These are phyloP conservation scores for Mormoops blainvillei DNA, from an alignment of 2,113 vertebrate species.

Conservation along the genomic window DNA sequence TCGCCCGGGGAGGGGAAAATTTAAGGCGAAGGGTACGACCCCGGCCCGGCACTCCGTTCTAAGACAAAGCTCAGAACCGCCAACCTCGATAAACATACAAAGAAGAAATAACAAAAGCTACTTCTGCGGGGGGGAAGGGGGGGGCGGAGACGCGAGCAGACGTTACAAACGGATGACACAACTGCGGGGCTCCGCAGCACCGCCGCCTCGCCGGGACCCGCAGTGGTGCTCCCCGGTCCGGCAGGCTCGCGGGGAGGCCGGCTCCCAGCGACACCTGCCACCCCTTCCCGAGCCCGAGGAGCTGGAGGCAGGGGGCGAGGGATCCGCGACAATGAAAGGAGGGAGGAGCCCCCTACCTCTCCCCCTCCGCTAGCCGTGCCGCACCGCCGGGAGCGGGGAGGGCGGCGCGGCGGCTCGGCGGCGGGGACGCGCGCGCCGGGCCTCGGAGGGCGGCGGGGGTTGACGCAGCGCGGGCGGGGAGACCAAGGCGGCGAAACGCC, in stretches of 20 bases:
- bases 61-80: conserved; percentile 58
- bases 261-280: not conserved
- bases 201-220: not conserved
- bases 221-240: not conserved
- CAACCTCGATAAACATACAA: conserved; percentile 23
- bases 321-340: not conserved
- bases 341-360: not conserved
- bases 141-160: not conserved
- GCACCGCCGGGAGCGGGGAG: not conserved
- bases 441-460: not conserved
- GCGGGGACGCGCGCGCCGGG: not conserved
- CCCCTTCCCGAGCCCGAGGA: not conserved
- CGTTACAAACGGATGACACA: not conserved
- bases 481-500: not conserved
- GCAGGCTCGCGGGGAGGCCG: not conserved
- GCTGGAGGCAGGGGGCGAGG: fast-evolving
- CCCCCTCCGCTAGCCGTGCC: not conserved
- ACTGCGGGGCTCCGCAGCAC: not conserved
- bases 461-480: not conserved
- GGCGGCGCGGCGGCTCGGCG: not conserved
- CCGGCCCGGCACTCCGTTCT: not conserved
- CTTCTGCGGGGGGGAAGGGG: not conserved
- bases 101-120: not conserved
- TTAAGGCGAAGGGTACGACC: not conserved
- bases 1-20: too few species aligned